These are phyloP conservation scores for Anguilla rostrata DNA, from an alignment of 2,113 vertebrate species.

Conservation along the genomic window DNA sequence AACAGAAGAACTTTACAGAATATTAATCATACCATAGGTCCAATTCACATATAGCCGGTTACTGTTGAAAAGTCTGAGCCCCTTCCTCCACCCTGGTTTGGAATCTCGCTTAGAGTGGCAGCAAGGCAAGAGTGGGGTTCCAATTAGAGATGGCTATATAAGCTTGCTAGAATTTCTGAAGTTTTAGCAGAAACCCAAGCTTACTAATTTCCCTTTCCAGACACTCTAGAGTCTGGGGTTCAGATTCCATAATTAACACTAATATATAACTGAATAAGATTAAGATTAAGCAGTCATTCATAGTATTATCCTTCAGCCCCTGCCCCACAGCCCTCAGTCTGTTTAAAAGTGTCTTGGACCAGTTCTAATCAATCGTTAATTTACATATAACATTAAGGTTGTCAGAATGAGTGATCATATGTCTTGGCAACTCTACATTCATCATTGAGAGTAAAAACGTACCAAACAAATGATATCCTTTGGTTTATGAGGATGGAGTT, in stretches of 20 bases:
- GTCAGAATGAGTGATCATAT: slow-evolving; percentile 60
- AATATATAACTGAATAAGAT: slow-evolving; percentile 26
- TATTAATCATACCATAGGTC: slow-evolving; percentile 4
- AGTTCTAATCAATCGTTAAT: slow-evolving; percentile 55
- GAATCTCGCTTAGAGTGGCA: too few relatives aligned
- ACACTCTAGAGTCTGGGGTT: too few relatives aligned
- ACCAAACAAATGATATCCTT: slow-evolving; percentile 56
- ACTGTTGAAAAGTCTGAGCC: not conserved
- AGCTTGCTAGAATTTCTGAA: too few relatives aligned
- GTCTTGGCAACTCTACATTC: slow-evolving; percentile 60
- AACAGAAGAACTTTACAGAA: not conserved
- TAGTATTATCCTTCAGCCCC: slow-evolving; percentile 32
- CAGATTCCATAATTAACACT: not conserved
- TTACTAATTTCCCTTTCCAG: too few relatives aligned
- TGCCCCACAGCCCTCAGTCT: slow-evolving; percentile 42
- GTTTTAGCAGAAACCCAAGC: too few relatives aligned
- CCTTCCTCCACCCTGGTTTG: too few relatives aligned
- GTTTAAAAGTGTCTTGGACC: slow-evolving; percentile 39
- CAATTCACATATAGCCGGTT: slow-evolving; percentile 31
- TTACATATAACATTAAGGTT: slow-evolving; percentile 71
- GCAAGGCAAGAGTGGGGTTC: too few relatives aligned
- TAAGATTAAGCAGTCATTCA: not conserved
- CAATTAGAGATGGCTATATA: too few relatives aligned
- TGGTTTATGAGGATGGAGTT: slow-evolving; percentile 61
- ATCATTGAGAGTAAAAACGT: slow-evolving; percentile 58